Evolutionary conservation across 2,797 vertebrate genomes (phyloP).

Genomic region (Sorex maritimensis): DNA sequence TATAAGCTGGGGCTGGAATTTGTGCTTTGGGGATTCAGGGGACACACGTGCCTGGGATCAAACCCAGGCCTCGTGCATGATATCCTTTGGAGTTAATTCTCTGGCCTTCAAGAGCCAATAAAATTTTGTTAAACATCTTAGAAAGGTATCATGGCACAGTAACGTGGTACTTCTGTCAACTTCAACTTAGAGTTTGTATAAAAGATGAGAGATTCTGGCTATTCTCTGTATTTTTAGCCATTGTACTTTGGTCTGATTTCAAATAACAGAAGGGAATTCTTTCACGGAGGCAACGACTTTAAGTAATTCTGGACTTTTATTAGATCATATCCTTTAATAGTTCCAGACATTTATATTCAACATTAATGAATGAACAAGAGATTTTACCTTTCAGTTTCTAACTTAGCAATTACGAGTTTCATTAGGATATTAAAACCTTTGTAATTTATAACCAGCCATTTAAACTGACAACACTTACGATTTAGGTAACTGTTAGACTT

Average conservation of each 20-base stretch:
- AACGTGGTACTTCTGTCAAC: too few species aligned
- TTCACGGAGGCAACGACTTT: not conserved
- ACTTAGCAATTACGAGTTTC: not conserved
- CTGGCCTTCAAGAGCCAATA: too few species aligned
- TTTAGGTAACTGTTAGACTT: constrained; percentile 22
- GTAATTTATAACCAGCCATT: too few species aligned
- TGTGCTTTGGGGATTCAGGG: too few species aligned
- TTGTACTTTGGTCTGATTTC: constrained; percentile 48
- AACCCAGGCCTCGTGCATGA: too few species aligned
- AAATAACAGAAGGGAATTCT: constrained; percentile 49
- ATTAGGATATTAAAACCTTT: not conserved
- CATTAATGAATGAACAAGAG: constrained; percentile 26
- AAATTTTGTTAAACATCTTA: not conserved
- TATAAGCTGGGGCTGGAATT: too few species aligned
- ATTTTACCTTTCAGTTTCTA: not conserved
- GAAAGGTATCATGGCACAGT: not conserved
- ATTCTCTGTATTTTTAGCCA: not conserved
- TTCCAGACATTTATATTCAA: not conserved
- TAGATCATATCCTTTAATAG: not conserved
- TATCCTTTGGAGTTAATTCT: too few species aligned
- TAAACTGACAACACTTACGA: not conserved
- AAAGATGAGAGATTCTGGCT: not conserved
- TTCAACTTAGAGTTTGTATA: too few species aligned
- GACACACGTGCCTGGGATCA: too few species aligned
- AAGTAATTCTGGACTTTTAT: not conserved